A percentile compares a stretch with the other conserved stretches of the same genome.
phyloP scores from a whole-genome alignment of 2,888 invertebrate species.

The Drosophila parthenogenetica region DNA sequence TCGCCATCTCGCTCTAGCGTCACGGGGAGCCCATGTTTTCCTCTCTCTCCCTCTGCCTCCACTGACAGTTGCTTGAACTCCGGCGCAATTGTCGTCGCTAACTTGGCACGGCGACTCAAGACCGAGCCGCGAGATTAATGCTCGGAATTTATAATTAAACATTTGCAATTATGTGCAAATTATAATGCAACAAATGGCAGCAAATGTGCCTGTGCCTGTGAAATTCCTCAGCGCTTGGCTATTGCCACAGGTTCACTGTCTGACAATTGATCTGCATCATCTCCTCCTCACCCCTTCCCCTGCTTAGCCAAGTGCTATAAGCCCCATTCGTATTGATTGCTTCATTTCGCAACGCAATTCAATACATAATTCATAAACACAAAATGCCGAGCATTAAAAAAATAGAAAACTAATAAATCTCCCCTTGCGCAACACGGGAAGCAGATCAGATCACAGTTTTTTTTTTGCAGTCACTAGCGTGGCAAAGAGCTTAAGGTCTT shows the following conservation, averaged over 20 bases:
- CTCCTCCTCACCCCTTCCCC: neutral
- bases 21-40: neutral
- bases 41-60: constrained; percentile 5
- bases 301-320: constrained; percentile 39
- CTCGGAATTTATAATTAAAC: constrained; percentile 71
- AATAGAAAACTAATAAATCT: constrained; percentile 7
- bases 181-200: constrained; percentile 64
- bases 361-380: constrained; percentile 60
- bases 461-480: neutral
- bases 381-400: constrained; percentile 44
- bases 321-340: constrained; percentile 64
- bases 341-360: constrained; percentile 63
- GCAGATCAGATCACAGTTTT: constrained; percentile 16
- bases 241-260: constrained; percentile 49
- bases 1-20: neutral
- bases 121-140: constrained; percentile 52
- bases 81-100: constrained; percentile 21
- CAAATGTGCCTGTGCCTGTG: constrained; percentile 38
- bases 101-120: constrained; percentile 57
- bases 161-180: constrained; percentile 73
- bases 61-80: constrained; percentile 66
- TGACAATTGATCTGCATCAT: constrained; percentile 36
- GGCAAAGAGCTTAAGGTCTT: neutral
- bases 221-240: constrained; percentile 65
- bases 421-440: constrained; percentile 66